Evolutionary conservation across 2,888 invertebrate genomes (phyloP).

Genomic region (Dasysyrphus albostriatus): DNA sequence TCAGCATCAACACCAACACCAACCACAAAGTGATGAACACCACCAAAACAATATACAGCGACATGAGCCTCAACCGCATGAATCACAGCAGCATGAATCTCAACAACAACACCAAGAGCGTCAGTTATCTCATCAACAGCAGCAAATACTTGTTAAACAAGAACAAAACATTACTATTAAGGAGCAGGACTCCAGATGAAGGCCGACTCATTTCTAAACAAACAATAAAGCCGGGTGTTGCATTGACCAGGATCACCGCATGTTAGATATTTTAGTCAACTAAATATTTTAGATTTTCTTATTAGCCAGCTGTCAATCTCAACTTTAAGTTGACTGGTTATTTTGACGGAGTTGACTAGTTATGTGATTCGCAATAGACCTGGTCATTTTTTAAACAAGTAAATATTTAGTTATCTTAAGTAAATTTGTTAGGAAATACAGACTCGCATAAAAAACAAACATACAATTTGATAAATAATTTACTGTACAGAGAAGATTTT

Average conservation of each 20-base stretch:
- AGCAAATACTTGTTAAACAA: slow-evolving; percentile 52
- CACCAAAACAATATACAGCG: slow-evolving; percentile 42
- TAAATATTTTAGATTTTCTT: neutral
- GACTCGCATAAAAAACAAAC: slow-evolving; percentile 55
- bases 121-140: slow-evolving; percentile 36
- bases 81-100: slow-evolving; percentile 31
- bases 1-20: slow-evolving; percentile 37
- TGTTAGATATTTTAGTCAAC: neutral
- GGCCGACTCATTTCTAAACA: slow-evolving; percentile 67
- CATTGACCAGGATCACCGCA: slow-evolving; percentile 23
- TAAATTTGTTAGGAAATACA: slow-evolving; percentile 63
- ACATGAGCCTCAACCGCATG: slow-evolving; percentile 39
- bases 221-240: slow-evolving; percentile 37
- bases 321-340: neutral
- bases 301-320: neutral
- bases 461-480: slow-evolving; percentile 8
- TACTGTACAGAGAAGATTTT: slow-evolving; percentile 56
- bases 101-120: slow-evolving; percentile 48
- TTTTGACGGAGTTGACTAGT: neutral
- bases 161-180: slow-evolving; percentile 69
- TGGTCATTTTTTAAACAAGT: slow-evolving; percentile 24
- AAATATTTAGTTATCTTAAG: slow-evolving; percentile 30
- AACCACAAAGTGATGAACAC: slow-evolving; percentile 55
- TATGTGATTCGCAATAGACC: neutral
- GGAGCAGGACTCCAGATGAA: slow-evolving; percentile 73